Base-by-base conservation (phyloP, 2,797 vertebrate species). In the Spheniscus humboldti region DNA sequence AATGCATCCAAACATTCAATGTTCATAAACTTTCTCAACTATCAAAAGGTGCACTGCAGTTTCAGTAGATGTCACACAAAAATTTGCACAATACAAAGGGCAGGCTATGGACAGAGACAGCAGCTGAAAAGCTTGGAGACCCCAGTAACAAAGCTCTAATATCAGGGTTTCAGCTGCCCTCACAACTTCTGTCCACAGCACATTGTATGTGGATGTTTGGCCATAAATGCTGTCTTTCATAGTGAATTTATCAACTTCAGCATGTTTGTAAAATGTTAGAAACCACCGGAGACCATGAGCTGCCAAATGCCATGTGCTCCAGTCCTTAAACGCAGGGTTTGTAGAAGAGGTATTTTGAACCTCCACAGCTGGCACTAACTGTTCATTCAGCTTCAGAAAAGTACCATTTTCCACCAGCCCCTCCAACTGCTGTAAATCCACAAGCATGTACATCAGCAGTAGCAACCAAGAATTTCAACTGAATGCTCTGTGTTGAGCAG, bases 151-250 rank as follows among this genome's bases (percentile, higher is more conserved):
- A 5, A 3, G 67, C 31, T 74, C 33, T 73, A 30, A 35, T 0
- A 13, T 13, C 23, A 43, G 43, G 11, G 25, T 28, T 72, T 48
- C 60, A 77, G 84, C 52, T 60, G n/a, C 64, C 33, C 75, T 72
- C 45, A 22, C 10, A 67, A 2, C 31, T 57, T 57, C 3, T 1
- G 13, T 24, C n/a, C 62, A 19, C 2, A 28, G 45, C 28, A 28
- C 0, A 11, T 1, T 10, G 18, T 3, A 6, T 24, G 27, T 7
- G 24, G 57, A 55, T 3, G 2, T 28, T 12, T 47, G 27, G 45
- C 62, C 50, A 62, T 28, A 63, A 88, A 63, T 3, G 15, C 30
- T 16, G 48, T 25, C 48, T 84, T 53, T 64, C 62, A 14, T 2
- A 62, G 10, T 7, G 31, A 71, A 14, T 6, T 5, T 33, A 62